These are phyloP conservation scores for Pediacus dermestoides DNA, from an alignment of 2,888 invertebrate species.

Conservation along the genomic window DNA sequence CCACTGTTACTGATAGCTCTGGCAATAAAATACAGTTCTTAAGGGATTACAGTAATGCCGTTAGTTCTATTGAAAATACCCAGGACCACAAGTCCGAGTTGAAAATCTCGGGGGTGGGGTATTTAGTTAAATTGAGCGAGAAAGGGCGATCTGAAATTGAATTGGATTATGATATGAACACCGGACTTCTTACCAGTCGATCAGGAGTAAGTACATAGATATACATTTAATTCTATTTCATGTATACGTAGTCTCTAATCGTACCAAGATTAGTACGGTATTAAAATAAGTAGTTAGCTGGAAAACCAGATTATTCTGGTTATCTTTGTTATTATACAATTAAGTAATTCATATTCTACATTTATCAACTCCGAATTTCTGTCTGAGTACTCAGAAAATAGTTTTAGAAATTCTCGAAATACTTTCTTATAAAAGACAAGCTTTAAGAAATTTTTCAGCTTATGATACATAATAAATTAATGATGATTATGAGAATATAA, in stretches of 20 bases:
- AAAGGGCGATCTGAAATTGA: slow-evolving; percentile 86
- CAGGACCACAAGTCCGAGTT: slow-evolving; percentile 90
- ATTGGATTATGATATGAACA: slow-evolving; percentile 85
- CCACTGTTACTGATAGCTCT: slow-evolving; percentile 90
- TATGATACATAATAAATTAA: no score
- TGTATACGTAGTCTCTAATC: no score
- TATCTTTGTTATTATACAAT: no score
- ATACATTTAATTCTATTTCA: slow-evolving; percentile 11
- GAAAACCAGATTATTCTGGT: no score
- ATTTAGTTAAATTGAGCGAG: slow-evolving; percentile 82
- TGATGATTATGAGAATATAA: no score
- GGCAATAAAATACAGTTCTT: slow-evolving; percentile 89
- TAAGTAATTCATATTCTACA: no score
- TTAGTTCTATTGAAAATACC: slow-evolving; percentile 90
- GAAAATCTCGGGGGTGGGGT: slow-evolving; percentile 89
- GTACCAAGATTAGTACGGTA: neutral
- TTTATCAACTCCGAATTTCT: no score
- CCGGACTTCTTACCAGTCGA: slow-evolving; percentile 80
- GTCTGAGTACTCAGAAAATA: no score
- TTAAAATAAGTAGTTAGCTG: neutral
- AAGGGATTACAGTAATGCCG: slow-evolving; percentile 88
- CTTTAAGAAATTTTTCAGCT: no score
- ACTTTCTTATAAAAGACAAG: no score
- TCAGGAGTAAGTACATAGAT: slow-evolving; percentile 61
- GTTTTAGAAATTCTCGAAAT: no score